Percentiles rank a stretch among this genome's conserved stretches.
Conservation (phyloP, 2,113 vertebrate species). For the Alces alces region DNA sequence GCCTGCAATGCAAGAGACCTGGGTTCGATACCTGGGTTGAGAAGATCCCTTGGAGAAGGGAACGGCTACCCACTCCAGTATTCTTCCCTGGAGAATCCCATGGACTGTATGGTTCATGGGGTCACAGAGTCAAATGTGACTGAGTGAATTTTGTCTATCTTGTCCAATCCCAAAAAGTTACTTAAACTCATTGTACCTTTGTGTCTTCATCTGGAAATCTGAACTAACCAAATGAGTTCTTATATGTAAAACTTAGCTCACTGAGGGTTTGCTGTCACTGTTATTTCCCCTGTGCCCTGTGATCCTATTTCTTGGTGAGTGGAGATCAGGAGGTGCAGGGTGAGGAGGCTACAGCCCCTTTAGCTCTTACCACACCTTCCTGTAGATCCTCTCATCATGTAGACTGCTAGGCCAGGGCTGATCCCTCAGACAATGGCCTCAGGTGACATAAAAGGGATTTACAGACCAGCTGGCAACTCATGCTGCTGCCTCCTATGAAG, state of each 20-base stretch:
- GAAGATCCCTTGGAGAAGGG: background rate
- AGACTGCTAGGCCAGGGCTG: background rate
- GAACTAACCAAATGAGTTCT: background rate
- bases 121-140: background rate
- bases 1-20: background rate
- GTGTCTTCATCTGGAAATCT: background rate
- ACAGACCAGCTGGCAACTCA: background rate
- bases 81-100: background rate
- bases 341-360: background rate
- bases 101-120: background rate
- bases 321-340: background rate
- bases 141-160: background rate
- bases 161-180: background rate
- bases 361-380: background rate
- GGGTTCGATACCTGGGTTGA: background rate
- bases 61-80: background rate
- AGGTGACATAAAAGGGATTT: background rate
- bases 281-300: no score
- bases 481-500: background rate
- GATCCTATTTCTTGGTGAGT: background rate
- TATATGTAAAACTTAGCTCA: background rate
- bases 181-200: background rate
- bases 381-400: background rate
- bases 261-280: accelerated
- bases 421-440: background rate